Evolutionary conservation across 2,797 vertebrate species (phyloP).

Genomic region (Peromyscus eremicus): DNA sequence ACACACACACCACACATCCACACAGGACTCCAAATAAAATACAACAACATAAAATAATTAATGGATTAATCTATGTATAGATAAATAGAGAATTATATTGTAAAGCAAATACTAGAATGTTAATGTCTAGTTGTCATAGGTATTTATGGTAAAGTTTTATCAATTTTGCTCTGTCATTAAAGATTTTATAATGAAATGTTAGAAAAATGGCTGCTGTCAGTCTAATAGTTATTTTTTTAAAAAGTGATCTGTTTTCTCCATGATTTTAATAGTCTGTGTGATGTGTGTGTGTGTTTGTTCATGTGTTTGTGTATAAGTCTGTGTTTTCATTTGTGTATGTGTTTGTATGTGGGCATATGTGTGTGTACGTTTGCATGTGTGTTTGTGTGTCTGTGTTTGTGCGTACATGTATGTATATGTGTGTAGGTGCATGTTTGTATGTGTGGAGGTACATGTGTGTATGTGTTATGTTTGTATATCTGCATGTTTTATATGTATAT

Average conservation of each 20-base stretch:
- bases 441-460: not conserved
- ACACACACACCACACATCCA: not conserved
- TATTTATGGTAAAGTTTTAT: not conserved
- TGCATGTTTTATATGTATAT: not conserved
- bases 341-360: not conserved
- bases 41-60: not conserved
- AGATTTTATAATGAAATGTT: conserved; percentile 39
- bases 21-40: not conserved
- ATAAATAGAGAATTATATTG: not conserved
- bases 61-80: not conserved
- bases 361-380: not conserved
- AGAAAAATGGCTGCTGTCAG: not conserved
- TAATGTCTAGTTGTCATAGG: not conserved
- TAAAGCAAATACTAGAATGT: conserved; percentile 29
- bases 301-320: not conserved
- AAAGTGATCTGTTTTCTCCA: not conserved
- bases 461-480: not conserved
- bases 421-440: too few species aligned
- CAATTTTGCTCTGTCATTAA: not conserved
- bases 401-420: not conserved
- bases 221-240: not conserved
- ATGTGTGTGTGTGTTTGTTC: not conserved
- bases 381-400: not conserved
- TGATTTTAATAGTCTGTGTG: not conserved
- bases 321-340: not conserved